Evolutionary conservation across 2,888 invertebrate species (phyloP).

Genomic region (Falcaria lacertinaria): DNA sequence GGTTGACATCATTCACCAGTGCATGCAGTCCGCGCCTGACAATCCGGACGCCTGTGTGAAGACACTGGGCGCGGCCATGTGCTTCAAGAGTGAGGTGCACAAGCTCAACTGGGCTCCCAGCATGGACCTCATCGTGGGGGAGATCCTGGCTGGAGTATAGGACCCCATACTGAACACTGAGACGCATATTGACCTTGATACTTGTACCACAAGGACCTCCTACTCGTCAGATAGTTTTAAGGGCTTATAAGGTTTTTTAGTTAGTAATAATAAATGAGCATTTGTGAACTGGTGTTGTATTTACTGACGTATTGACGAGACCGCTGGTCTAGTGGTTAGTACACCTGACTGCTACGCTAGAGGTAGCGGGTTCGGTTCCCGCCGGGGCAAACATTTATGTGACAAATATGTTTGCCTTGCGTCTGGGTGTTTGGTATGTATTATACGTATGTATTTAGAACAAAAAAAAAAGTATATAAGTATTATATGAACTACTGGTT

Average conservation of each 20-base stretch:
- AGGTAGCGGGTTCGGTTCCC: too few relatives aligned
- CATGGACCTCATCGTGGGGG: conserved; percentile 16
- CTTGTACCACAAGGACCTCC: background rate
- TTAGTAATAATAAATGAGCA: background rate
- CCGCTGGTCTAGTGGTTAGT: too few relatives aligned
- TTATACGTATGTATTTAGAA: too few relatives aligned
- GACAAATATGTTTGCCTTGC: too few relatives aligned
- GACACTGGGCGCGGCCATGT: conserved; percentile 24
- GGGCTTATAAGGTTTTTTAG: background rate
- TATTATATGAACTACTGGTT: too few relatives aligned
- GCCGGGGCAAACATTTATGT: too few relatives aligned
- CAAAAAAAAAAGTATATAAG: too few relatives aligned
- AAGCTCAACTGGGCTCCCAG: conserved; percentile 24
- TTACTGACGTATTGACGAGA: too few relatives aligned
- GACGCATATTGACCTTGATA: background rate
- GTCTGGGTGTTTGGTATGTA: too few relatives aligned
- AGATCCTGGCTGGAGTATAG: conserved; percentile 12
- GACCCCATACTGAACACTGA: background rate
- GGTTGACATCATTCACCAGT: conserved; percentile 13
- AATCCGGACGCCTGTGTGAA: conserved; percentile 12
- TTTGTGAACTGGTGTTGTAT: too few relatives aligned
- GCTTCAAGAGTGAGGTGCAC: conserved; percentile 25
- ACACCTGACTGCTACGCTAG: too few relatives aligned
- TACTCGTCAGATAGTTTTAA: background rate
- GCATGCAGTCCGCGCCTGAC: conserved; percentile 4